Conservation (phyloP, 2,888 invertebrate genomes). For the Morpho achilles region DNA sequence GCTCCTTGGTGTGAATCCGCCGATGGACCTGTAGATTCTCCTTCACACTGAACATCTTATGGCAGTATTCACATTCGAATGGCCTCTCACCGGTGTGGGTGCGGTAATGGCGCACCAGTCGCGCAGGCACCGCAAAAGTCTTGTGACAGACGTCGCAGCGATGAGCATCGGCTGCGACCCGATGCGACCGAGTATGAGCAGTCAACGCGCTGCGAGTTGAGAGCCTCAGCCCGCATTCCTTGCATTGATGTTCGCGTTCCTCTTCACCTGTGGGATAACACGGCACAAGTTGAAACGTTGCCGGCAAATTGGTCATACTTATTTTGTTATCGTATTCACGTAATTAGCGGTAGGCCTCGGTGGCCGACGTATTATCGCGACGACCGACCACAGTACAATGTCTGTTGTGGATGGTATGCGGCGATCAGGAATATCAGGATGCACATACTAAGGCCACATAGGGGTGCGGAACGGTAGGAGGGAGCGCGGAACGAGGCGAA, state of each 20-base stretch:
- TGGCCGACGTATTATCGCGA: conserved; percentile 38
- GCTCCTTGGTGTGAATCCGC: conserved; percentile 94
- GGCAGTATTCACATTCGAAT: conserved; percentile 94
- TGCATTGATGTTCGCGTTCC: conserved; percentile 78
- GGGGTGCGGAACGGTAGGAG: conserved; percentile 52
- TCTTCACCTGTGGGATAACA: conserved; percentile 73
- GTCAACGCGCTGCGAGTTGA: conserved; percentile 87
- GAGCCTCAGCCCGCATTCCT: conserved; percentile 86
- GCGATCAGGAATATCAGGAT: conserved; percentile 72
- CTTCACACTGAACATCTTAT: conserved; percentile 95
- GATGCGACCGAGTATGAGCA: conserved; percentile 81
- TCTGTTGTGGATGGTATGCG: conserved; percentile 69
- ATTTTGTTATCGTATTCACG: conserved; percentile 1
- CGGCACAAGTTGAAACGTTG: conserved; percentile 41
- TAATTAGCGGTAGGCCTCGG: conserved; percentile 20
- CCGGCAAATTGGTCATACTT: conserved; percentile 11
- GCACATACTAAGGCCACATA: conserved; percentile 58
- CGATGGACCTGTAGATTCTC: conserved; percentile 94
- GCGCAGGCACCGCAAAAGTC: conserved; percentile 93
- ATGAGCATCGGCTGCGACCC: conserved; percentile 84
- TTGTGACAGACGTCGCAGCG: conserved; percentile 94
- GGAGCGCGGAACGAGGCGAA: conserved; percentile 51
- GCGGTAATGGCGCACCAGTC: conserved; percentile 90
- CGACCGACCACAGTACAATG: conserved; percentile 65
- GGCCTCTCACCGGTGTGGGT: conserved; percentile 95